phyloP scores from a whole-genome alignment of 2,888 invertebrate species.

The Scrobipalpa costella region DNA sequence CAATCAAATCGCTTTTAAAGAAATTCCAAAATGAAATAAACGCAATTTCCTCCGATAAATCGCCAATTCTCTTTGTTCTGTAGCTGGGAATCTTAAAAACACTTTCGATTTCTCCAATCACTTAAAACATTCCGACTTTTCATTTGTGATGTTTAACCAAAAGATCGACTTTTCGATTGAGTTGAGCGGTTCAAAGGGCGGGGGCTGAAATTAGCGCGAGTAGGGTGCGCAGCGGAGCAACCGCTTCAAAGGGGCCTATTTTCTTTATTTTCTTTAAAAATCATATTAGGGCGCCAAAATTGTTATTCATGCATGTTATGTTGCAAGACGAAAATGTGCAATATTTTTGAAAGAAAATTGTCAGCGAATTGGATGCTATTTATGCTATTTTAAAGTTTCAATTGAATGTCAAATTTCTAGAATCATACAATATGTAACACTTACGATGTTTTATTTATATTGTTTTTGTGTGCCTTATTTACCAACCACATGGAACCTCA shows the following conservation, averaged over 20 bases:
- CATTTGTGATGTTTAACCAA: constrained; percentile 79
- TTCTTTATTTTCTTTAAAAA: constrained; percentile 70
- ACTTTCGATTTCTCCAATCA: constrained; percentile 76
- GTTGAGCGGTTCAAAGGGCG: constrained; percentile 77
- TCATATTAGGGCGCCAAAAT: constrained; percentile 41
- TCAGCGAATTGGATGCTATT: too few species aligned
- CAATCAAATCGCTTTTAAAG: constrained; percentile 17
- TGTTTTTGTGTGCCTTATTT: too few species aligned
- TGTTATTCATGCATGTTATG: constrained; percentile 27
- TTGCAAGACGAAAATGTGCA: constrained; percentile 14
- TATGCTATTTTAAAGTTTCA: too few species aligned
- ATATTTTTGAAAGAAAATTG: not conserved
- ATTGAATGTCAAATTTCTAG: too few species aligned
- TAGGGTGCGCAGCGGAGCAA: constrained; percentile 72
- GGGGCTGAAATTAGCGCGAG: constrained; percentile 68
- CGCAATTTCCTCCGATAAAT: constrained; percentile 47
- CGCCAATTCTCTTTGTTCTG: constrained; percentile 55
- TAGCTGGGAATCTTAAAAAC: constrained; percentile 65
- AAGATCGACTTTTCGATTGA: constrained; percentile 78
- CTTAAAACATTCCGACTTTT: constrained; percentile 78
- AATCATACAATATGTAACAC: too few species aligned
- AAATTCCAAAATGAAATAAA: constrained; percentile 31
- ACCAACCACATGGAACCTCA: too few species aligned
- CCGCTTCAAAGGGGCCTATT: constrained; percentile 71
- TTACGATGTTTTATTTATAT: too few species aligned